These are phyloP conservation scores for Sarcophaga bullata DNA, from an alignment of 1,140 invertebrate genomes.

Conservation along the genomic window DNA sequence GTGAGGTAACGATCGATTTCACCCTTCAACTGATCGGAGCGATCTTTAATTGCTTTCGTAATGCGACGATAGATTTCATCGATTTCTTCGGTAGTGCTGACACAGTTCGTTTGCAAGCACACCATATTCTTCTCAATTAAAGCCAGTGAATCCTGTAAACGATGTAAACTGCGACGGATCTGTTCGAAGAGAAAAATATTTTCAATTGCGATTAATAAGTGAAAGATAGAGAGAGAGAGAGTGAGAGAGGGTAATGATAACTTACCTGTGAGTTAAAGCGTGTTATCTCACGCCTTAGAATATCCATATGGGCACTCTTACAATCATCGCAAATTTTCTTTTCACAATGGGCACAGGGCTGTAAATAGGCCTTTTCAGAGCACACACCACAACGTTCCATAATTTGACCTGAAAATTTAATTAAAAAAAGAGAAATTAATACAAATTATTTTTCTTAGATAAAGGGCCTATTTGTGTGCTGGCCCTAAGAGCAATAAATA, in stretches of 20 bases:
- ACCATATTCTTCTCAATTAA: constrained; percentile 87
- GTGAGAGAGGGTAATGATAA: background rate
- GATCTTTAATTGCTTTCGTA: constrained; percentile 90
- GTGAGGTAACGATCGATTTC: constrained; percentile 90
- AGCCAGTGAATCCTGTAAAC: constrained; percentile 84
- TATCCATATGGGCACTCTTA: constrained; percentile 95
- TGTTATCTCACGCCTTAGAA: constrained; percentile 90
- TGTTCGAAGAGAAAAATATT: constrained; percentile 50
- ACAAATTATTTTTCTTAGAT: background rate
- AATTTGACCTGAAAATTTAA: constrained; percentile 71
- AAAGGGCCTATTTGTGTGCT: background rate
- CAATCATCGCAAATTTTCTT: constrained; percentile 91
- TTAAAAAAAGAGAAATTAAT: background rate
- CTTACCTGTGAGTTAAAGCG: constrained; percentile 91
- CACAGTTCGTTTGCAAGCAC: constrained; percentile 85
- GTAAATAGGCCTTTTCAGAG: constrained; percentile 93
- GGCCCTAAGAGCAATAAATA: background rate
- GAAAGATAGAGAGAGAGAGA: background rate
- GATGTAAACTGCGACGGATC: constrained; percentile 83
- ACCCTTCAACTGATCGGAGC: constrained; percentile 85
- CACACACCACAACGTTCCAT: constrained; percentile 91
- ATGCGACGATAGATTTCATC: constrained; percentile 91
- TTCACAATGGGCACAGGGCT: constrained; percentile 92
- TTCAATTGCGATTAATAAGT: background rate
- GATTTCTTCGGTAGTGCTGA: constrained; percentile 88